Conservation (phyloP, 2,113 vertebrate genomes). For the Sterrhoptilus dennistouni region DNA sequence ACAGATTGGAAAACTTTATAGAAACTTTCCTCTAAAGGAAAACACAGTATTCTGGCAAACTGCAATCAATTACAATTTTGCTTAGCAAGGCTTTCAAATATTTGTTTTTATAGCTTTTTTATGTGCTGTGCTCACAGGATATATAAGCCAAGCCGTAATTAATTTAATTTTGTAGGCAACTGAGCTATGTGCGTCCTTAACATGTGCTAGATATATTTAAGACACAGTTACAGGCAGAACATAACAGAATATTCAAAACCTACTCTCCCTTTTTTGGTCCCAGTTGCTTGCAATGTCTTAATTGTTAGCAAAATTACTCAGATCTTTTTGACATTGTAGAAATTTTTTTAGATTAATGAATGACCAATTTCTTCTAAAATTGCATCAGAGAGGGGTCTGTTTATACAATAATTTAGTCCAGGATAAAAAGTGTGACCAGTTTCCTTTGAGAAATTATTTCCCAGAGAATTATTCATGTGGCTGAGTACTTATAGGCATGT, state of each 20-base stretch:
- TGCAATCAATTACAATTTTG: not conserved
- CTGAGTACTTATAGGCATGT: not conserved
- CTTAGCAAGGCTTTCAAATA: not conserved
- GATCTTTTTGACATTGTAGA: not conserved
- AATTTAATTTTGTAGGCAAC: not conserved
- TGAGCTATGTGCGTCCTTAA: not conserved
- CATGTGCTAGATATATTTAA: not conserved
- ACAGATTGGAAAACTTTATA: not conserved
- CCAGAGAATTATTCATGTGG: not conserved
- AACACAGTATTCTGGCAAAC: not conserved
- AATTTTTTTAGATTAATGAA: not conserved
- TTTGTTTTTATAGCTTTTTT: conserved; percentile 1
- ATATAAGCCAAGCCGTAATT: not conserved
- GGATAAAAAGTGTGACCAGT: not conserved
- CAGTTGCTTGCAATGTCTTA: not conserved
- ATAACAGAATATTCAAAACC: not conserved
- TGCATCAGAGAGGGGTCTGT: not conserved
- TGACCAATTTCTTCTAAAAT: not conserved
- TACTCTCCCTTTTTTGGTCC: not conserved
- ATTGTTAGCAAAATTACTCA: not conserved
- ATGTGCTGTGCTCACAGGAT: not conserved
- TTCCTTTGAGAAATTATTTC: not conserved
- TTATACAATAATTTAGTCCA: not conserved
- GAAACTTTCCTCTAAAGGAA: not conserved
- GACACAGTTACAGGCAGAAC: not conserved